Evolutionary conservation across 2,797 vertebrate genomes (phyloP), one percentile per base, ranked within the genome.

Genomic region (Melanotaenia parkinsoni): DNA sequence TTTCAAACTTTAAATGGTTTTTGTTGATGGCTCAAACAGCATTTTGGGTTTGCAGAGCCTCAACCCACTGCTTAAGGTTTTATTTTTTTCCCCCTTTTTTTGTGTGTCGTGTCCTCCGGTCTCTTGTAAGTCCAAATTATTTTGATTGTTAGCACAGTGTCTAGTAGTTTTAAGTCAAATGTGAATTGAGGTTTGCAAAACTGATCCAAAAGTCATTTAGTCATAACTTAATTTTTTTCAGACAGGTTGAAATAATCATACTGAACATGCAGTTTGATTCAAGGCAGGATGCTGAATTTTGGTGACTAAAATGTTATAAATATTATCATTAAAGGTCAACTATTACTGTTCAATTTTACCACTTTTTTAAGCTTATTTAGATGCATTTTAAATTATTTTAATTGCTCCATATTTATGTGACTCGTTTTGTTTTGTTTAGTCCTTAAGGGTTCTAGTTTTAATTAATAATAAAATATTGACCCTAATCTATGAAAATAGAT

Each of bases 1-100:
- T 77, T 82, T 56, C 62, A 69, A 72, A 89, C 37, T 67, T 87
- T 77, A 11, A 67, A 76, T 81, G 33, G 63, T 43, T 67, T 86
- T 76, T 65, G 26, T 28, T 74, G 32, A 11, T 43, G 14, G 47
- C 68, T 79, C 51, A 54, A 56, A 74, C 40, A 47, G 50, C 38
- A 30, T 72, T 82, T 76, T 5, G 50, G 1, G 74, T 80, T 45
- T 37, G 32, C 4, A 4, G 24, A 10, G 54, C 45, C 16, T 67
- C 76, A 50, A 64, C 38, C 61, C 14, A 62, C 26, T 69, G 57
- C 66, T 56, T 30, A 26, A 37, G 53, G 5, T 70, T 14, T 37
- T 37, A 9, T 37, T 37, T 45, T 16, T 16, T 20, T 5, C 43
- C 14, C 14, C 14, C 32, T 33, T 8, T 38, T 38, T 66, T 63